Base-by-base conservation (phyloP, 2,888 invertebrate genomes). In the Lucinisca nassula region DNA sequence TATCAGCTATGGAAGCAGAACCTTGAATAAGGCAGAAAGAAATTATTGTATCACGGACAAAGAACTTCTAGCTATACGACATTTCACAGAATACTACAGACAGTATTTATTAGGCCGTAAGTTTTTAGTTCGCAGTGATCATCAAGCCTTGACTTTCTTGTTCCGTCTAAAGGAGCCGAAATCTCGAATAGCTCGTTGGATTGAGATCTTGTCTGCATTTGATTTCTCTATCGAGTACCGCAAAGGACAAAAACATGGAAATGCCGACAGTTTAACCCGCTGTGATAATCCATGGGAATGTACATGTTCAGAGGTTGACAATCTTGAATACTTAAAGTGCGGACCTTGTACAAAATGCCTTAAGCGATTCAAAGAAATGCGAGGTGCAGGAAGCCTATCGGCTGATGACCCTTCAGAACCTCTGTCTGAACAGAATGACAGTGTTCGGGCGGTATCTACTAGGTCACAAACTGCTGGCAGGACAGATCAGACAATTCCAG, bases 31-130 rank as follows among this genome's bases (percentile, higher is more conserved):
- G 21, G 55, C 87, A 10, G 88, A 90, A 61, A 21, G 82, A n/a
- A 82, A 80, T 24, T 91, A 90, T 49, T 91, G 90, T 76, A 84
- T 84, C 0, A 90, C 91, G 1, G 27, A 81, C 6, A 55, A 80
- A 45, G 90, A 92, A 72, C 83, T 90, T 78, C 61, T 92, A 17
- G 85, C 91, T 0, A 79, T 91, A 0, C 82, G 91, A 17, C 79
- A 79, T 61, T 91, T 91, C 40, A 81, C 92, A 17, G 89, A 87
- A 49, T 79, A 91, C 30, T 93, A 87, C 58, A 74, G 88, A 17
- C 82, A 83, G 12, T 92, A 92, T 67, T 76, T 92, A 45, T 76
- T 87, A 8, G 90, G 91, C 8, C 81, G 77, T 30, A 45, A 79
- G 12, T 89, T 90, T 74, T 40, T 84, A 0, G 35, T 92, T 2